Evolutionary conservation across 2,113 vertebrate genomes (phyloP).

Genomic region (Oophaga pumilio): DNA sequence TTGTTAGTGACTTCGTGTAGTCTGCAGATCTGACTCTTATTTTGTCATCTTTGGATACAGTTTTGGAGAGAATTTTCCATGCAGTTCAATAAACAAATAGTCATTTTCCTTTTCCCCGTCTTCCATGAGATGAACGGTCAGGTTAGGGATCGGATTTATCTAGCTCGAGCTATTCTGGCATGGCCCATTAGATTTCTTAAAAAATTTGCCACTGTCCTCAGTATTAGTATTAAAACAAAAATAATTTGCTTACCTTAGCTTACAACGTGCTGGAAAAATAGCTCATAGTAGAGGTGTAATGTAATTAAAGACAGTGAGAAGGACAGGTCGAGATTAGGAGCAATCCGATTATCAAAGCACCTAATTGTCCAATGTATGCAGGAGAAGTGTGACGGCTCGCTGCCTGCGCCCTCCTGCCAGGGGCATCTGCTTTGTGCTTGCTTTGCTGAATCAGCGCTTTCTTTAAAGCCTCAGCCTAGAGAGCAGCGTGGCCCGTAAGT

Average conservation of each 20-base stretch:
- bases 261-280: neutral
- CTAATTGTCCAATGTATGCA: slow-evolving; percentile 42
- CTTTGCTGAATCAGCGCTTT: slow-evolving; percentile 44
- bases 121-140: too few relatives aligned
- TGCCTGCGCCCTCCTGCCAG: neutral
- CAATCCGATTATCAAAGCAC: slow-evolving; percentile 48
- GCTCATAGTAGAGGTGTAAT: slow-evolving; percentile 39
- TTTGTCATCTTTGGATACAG: too few relatives aligned
- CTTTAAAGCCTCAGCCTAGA: neutral
- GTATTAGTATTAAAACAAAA: neutral
- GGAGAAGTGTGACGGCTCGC: neutral
- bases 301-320: slow-evolving; percentile 48
- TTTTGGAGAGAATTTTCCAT: too few relatives aligned
- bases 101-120: too few relatives aligned
- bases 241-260: slow-evolving; percentile 21
- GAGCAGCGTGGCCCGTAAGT: neutral
- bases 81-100: too few relatives aligned
- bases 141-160: too few relatives aligned
- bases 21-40: too few relatives aligned
- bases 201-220: neutral
- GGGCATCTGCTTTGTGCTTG: slow-evolving; percentile 42
- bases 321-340: slow-evolving; percentile 41
- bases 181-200: too few relatives aligned
- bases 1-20: too few relatives aligned
- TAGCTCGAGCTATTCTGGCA: too few relatives aligned